Base-by-base conservation (phyloP, 2,797 vertebrate species). In the Geotrypetes seraphini region DNA sequence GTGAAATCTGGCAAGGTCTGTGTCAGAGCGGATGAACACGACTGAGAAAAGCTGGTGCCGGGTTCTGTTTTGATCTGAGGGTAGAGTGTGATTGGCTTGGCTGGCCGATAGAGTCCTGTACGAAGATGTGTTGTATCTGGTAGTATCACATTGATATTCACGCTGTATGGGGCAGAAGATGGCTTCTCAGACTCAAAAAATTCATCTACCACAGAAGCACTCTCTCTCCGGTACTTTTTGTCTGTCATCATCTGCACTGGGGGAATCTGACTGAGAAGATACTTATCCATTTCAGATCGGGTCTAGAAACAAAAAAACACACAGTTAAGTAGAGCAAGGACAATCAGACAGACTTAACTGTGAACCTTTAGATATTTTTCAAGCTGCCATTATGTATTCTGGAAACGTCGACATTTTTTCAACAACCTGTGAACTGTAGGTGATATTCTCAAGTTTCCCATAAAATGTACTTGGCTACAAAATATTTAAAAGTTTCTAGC, bases 61-160 rank as follows among this genome's bases (percentile, higher is more conserved):
- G 90, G 90, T 34, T 93, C 91, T 0, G 70, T 82, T 63, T 93
- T 92, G 70, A 94, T 83, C 37, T 69, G 69, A 0, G 73, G 72
- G 23, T 87, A 84, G 0, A 63, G 31, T 0, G 13, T 5, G 8
- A 41, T 1, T 22, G 60, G 10, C 7, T 69, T 71, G 57, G 79
- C 57, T 4, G 71, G 61, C 12, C 88, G 72, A 62, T 88, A 94
- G 16, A 94, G 80, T 29, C 90, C 91, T 0, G 87, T 91, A 61
- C 88, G 89, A 13, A 92, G 77, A 56, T 93, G 87, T 1, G 83
- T 81, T 10, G 86, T 89, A 63, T 78, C 87, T 2, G 87, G 90
- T 8, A 95, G 80, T 53, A 92, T 89, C 19, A 95, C 43, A 3
- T 92, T 93, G 72, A 95, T 91, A 74, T 93, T 93, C 16, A 95